Conservation (phyloP, 1,140 invertebrate species). For the Vollenhovia emeryi region DNA sequence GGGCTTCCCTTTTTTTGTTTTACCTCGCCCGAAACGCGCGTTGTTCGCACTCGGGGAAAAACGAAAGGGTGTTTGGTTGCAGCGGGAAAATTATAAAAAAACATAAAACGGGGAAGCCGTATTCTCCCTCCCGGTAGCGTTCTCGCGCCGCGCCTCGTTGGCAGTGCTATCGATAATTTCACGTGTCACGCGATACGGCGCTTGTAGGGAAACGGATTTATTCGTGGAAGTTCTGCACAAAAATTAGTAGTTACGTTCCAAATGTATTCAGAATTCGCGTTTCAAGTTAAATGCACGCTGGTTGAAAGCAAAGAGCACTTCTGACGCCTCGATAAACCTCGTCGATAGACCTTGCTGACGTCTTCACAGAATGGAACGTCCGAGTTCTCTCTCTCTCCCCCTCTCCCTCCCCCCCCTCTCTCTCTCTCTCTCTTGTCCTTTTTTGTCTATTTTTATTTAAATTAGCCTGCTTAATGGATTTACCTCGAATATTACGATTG, state of each 20-base stretch:
- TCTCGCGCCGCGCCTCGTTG: neutral
- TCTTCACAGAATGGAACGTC: neutral
- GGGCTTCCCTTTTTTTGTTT: neutral
- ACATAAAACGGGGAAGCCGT: neutral
- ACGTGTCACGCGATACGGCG: neutral
- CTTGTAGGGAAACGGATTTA: neutral
- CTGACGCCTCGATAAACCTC: neutral
- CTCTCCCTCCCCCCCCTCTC: neutral
- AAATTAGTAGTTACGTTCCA: neutral
- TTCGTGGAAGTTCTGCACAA: neutral
- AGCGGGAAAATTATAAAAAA: slow-evolving; percentile 20
- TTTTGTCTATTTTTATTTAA: neutral
- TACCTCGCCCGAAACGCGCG: neutral
- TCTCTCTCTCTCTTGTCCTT: neutral
- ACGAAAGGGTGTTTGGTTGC: neutral
- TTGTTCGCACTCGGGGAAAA: slow-evolving; percentile 4
- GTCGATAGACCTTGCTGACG: neutral
- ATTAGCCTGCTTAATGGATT: neutral
- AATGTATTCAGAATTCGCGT: neutral
- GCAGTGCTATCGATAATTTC: neutral
- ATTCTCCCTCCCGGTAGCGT: neutral
- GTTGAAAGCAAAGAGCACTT: neutral
- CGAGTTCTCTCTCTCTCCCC: neutral
- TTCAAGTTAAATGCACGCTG: neutral
- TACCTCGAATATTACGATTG: slow-evolving; percentile 1